Evolutionary conservation across 1,140 invertebrate species (phyloP).

Genomic region (Magallana ariakensis): DNA sequence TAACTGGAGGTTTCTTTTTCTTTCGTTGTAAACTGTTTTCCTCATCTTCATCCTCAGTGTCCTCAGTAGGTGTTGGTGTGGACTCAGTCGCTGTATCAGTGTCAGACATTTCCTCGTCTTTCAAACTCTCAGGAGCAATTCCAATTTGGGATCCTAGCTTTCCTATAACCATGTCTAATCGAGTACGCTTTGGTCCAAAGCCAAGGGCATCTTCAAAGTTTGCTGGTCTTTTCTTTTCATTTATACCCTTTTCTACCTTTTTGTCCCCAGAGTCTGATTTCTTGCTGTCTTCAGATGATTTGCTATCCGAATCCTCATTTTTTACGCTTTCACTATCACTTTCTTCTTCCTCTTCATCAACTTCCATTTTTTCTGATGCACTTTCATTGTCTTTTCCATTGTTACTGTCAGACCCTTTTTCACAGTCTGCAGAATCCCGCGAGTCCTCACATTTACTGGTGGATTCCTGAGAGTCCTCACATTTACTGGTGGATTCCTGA

Average conservation of each 20-base stretch:
- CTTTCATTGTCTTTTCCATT: constrained; percentile 30
- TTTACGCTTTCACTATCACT: constrained; percentile 1
- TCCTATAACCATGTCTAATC: constrained; percentile 66
- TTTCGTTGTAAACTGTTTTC: constrained; percentile 49
- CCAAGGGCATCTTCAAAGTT: constrained; percentile 40
- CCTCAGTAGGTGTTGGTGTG: constrained; percentile 50
- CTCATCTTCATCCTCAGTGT: constrained; percentile 61
- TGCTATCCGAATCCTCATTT: constrained; percentile 26
- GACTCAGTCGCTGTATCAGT: constrained; percentile 62
- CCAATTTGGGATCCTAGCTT: constrained; percentile 65
- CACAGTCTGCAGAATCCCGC: not conserved
- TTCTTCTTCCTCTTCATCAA: constrained; percentile 35
- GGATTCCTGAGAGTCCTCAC: constrained; percentile 36
- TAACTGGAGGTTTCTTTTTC: constrained; percentile 52
- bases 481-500: constrained; percentile 14
- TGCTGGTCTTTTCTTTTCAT: constrained; percentile 58
- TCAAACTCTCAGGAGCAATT: constrained; percentile 59
- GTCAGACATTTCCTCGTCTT: constrained; percentile 54
- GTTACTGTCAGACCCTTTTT: not conserved
- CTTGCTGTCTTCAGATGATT: not conserved
- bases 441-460: constrained; percentile 29
- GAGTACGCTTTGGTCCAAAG: constrained; percentile 60
- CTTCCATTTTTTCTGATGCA: constrained; percentile 35
- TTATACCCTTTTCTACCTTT: not conserved
- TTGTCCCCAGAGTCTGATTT: constrained; percentile 14